Conservation (phyloP, 2,888 invertebrate species). For the Sturmia bella region DNA sequence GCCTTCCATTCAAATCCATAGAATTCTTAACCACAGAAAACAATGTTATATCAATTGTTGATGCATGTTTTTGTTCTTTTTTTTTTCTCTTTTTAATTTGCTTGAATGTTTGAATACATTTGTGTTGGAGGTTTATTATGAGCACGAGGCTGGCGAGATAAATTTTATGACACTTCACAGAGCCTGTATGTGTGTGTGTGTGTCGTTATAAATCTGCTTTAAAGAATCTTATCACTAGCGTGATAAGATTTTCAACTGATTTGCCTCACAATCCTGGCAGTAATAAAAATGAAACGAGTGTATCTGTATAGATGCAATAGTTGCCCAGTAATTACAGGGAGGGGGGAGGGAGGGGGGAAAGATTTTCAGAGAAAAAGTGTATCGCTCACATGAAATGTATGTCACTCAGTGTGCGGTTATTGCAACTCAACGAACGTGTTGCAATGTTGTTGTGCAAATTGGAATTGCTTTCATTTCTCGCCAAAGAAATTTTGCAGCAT, state of each 20-base stretch:
- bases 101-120: not conserved
- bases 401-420: conserved; percentile 45
- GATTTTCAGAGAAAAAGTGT: not conserved
- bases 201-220: no score
- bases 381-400: conserved; percentile 52
- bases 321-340: conserved; percentile 3
- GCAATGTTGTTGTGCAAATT: conserved; percentile 62
- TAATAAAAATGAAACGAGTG: conserved; percentile 1
- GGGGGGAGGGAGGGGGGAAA: not conserved
- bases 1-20: conserved; percentile 51
- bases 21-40: conserved; percentile 47
- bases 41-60: conserved; percentile 56
- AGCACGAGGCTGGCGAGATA: conserved; percentile 3
- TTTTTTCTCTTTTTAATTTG: no score
- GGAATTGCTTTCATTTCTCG: conserved; percentile 61
- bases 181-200: no score
- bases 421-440: conserved; percentile 50
- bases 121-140: not conserved
- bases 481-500: conserved; percentile 56
- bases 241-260: not conserved
- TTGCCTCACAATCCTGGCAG: conserved; percentile 28
- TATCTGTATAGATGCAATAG: not conserved
- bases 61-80: not conserved
- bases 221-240: not conserved
- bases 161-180: not conserved